Base-by-base conservation (phyloP, 2,888 invertebrate species). In the Diogma glabrata region DNA sequence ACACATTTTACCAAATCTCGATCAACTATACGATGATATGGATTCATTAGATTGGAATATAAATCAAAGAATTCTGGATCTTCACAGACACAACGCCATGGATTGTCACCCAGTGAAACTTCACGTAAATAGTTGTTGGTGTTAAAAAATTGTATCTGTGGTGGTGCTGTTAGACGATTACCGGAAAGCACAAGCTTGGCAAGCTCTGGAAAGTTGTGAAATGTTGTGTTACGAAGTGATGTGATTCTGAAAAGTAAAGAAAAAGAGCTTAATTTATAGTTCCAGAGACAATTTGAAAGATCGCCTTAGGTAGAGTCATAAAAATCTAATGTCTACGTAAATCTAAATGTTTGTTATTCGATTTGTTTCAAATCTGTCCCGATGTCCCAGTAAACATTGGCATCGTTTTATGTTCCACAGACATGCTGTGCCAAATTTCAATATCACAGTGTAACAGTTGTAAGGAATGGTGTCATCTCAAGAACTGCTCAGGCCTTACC, bases 51-150 rank as follows among this genome's bases (percentile, higher is more conserved):
- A 62, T 71, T 84, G 53, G 76, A 73, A 57, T 77, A 84, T 60
- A 82, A 77, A 9, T 75, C 72, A 51, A 75, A 72, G 63, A 87
- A 76, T 19, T 77, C 72, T 1, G 60, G 57, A 55, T 77, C 76
- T n/a, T 64, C 58, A 60, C 87, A 87, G 55, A 84, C 80, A 63
- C 87, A 87, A 53, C 80, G 73, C 87, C 87, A 87, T 57, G 82
- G 81, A 64, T 87, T 87, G 60, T 86, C 84, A 14, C 75, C 74
- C 45, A 87, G 62, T 61, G 76, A 73, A n/a, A 87, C 64, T 50
- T 72, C 71, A 53, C 73, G 71, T 43, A 83, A 66, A 55, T 75
- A 75, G 9, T 72, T 68, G 64, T 81, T 82, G 3, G 72, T 70
- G 1, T 73, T 72, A 60, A 87, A 85, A 60, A 74, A 76, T 2